Evolutionary conservation across 2,888 invertebrate species (phyloP), one percentile per base, ranked within the genome.

Genomic region (Agrypnus murinus): DNA sequence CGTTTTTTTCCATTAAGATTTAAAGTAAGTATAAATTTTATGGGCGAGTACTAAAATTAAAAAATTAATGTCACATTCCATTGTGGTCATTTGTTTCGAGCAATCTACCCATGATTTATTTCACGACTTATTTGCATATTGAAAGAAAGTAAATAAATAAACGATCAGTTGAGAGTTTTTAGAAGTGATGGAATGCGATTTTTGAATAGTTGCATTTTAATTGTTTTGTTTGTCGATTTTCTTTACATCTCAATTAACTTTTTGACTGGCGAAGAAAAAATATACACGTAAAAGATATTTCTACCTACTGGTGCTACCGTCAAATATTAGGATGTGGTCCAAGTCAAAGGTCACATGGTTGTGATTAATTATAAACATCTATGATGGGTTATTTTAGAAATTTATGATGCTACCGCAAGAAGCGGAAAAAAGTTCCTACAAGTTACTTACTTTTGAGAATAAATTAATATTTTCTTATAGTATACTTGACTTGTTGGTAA

Each of bases 161-260:
- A 32, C 53, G 19, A 19, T 9, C 19, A 25, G 9, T 48, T 48
- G 48, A 10, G 15, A 45, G n/a, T 48, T 15, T n/a, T 9, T 10
- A 25, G 2, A 5, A 31, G 32, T 32, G 15, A 53, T 53, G 53
- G 34, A 53, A 53, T 53, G 12, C 9, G 53, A 53, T 36, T 32
- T 45, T 53, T 25, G 48, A 48, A 48, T 48, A n/a, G 25, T 25
- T 25, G 25, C 25, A 25, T 25, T 25, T 25, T 3, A 5, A 25
- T 3, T 25, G 25, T 53, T 53, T 34, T 36, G 5, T 12, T 19
- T 8, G 25, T 25, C 1, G 53, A 1, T 36, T 32, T 31, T 50
- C 8, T 34, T 34, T 25, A 48, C 53, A 15, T 34, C 53, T 53
- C 53, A 34, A 53, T 53, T 53, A 53, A 32, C n/a, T n/a, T 40